These are phyloP conservation scores for Ursus arctos DNA, from an alignment of 2,113 vertebrate genomes.

Conservation along the genomic window DNA sequence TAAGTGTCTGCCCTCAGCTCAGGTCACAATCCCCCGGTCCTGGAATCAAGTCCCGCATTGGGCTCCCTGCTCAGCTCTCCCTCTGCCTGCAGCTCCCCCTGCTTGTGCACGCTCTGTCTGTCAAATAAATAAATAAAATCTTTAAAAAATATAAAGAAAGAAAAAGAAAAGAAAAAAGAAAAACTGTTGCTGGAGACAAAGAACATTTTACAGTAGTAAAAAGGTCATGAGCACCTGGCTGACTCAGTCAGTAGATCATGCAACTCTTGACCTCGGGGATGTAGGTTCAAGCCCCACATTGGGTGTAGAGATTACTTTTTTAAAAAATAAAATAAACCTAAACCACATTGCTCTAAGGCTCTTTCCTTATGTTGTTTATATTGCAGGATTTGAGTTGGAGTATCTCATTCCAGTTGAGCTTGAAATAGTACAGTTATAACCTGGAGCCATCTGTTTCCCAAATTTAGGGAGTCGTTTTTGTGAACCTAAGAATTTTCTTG, in stretches of 20 bases:
- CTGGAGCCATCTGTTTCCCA: not conserved
- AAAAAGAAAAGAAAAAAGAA: not conserved
- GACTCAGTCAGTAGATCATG: not conserved
- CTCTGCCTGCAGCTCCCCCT: not conserved
- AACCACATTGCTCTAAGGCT: not conserved
- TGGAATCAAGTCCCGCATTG: no score
- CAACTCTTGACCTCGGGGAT: not conserved
- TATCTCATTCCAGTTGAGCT: not conserved
- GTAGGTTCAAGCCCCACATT: not conserved
- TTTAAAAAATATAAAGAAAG: not conserved
- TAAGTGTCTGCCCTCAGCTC: no score
- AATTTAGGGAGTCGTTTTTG: not conserved
- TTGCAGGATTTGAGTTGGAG: not conserved
- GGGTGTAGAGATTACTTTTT: not conserved
- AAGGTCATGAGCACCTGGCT: not conserved
- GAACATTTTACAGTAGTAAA: not conserved
- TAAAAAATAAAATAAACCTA: not conserved
- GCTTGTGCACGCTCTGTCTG: not conserved
- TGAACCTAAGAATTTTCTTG: conserved; percentile 64
- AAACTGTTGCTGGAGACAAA: not conserved
- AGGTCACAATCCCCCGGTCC: no score
- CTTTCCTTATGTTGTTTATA: not conserved
- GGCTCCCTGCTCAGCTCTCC: no score
- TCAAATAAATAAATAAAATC: not conserved
- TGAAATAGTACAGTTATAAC: not conserved